These are phyloP conservation scores for Petrocephalus microphthalmus DNA, from an alignment of 2,113 vertebrate species.

Conservation along the genomic window DNA sequence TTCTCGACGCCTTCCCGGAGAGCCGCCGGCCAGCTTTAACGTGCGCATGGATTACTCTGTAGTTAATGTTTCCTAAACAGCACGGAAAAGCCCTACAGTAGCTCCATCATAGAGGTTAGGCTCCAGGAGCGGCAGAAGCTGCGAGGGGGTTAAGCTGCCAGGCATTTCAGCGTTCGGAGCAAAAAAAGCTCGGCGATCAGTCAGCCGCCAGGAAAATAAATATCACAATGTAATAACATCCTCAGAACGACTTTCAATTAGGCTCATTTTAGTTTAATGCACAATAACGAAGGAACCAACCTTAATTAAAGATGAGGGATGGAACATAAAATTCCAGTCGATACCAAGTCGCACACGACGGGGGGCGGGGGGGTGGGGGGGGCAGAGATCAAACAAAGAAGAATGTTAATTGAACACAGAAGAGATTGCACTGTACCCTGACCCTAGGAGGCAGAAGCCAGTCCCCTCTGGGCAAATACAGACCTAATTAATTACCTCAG, in stretches of 20 bases:
- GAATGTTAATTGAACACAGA: conserved; percentile 19
- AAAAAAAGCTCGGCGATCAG: not conserved
- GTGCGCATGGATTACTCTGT: not conserved
- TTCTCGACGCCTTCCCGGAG: not conserved
- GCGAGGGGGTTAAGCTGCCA: not conserved
- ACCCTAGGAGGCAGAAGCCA: conserved; percentile 18
- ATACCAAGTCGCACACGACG: conserved; percentile 19
- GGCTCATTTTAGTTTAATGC: conserved; percentile 13
- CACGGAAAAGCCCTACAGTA: not conserved
- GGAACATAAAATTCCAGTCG: conserved; percentile 16
- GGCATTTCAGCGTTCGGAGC: not conserved
- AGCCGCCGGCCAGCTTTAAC: not conserved
- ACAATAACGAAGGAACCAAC: conserved; percentile 11
- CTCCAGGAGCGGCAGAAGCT: not conserved
- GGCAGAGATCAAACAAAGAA: conserved; percentile 18
- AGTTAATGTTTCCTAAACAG: conserved; percentile 1
- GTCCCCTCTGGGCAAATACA: conserved; percentile 15
- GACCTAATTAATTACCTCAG: conserved; percentile 18
- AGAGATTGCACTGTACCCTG: conserved; percentile 20
- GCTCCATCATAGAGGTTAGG: no score
- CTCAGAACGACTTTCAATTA: conserved; percentile 3
- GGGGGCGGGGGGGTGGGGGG: not conserved
- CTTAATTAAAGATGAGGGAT: conserved; percentile 23
- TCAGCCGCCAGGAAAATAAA: not conserved
- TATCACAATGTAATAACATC: conserved; percentile 7